Evolutionary conservation across 2,888 invertebrate genomes (phyloP), one percentile per base, ranked within the genome.

Genomic region (Smittia sp.): DNA sequence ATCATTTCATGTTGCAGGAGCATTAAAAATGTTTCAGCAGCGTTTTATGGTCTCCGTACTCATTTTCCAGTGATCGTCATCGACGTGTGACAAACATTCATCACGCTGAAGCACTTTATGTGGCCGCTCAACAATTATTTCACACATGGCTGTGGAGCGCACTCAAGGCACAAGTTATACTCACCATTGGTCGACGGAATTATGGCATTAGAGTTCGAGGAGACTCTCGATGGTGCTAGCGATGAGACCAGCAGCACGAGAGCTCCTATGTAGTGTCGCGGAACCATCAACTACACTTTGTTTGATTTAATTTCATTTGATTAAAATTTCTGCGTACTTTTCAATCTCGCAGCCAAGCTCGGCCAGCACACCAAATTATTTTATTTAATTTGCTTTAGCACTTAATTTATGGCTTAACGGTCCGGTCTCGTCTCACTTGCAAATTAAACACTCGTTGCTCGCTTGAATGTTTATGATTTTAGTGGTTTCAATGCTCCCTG

Each of bases 161-260:
- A 20, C 20, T 46, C 2, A 46, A 46, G 4, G 2, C 2, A 11
- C 2, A 46, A 41, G 41, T 1, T 20, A 15, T n/a, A 73, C 63
- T 73, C 24, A 73, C 73, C 73, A 73, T 73, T 73, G 52, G 73
- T 65, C 73, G 73, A 63, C 65, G 73, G 73, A 73, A 73, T 73
- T 63, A 73, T 73, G 65, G 65, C 65, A 52, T 63, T 65, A 15
- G 72, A 72, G 20, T 65, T 65, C 15, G 73, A 65, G 73, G 73
- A 73, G 63, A 65, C 73, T 65, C 73, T 62, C 46, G 41, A 18
- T 65, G 65, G 46, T 65, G 63, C 73, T 46, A 73, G 65, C 25
- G 39, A 46, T 18, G 65, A 65, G 25, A 73, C 63, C 25, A 73
- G 63, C 63, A 73, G 20, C 65, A 73, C 46, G 25, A 65, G 73